Percentiles rank a stretch among this genome's conserved stretches.
Evolutionary conservation across 2,888 invertebrate species (phyloP).

Genomic region (Salpingus planirostris): DNA sequence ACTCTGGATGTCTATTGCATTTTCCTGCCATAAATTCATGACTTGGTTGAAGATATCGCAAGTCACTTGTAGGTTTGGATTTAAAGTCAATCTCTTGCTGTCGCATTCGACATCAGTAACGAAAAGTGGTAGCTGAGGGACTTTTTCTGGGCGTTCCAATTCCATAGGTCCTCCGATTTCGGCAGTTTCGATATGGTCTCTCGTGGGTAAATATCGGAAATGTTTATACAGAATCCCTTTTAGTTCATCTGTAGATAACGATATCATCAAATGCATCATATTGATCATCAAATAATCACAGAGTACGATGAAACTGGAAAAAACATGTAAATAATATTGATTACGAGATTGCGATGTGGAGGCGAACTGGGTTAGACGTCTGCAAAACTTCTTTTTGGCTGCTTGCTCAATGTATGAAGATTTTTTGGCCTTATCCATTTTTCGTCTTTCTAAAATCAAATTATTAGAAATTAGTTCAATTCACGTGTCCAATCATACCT

Average conservation of each 20-base stretch:
- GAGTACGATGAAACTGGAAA: constrained; percentile 57
- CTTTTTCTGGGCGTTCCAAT: constrained; percentile 36
- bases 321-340: too few species aligned
- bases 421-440: constrained; percentile 17
- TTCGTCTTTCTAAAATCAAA: background rate
- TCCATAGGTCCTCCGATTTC: constrained; percentile 47
- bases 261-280: constrained; percentile 57
- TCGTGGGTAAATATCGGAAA: constrained; percentile 43
- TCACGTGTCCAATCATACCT: constrained; percentile 14
- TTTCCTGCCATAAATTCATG: constrained; percentile 57
- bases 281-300: constrained; percentile 64
- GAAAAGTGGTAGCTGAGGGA: constrained; percentile 53
- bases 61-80: constrained; percentile 55
- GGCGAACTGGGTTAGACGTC: too few species aligned
- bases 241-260: constrained; percentile 53
- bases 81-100: constrained; percentile 39
- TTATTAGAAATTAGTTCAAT: background rate
- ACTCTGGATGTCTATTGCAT: constrained; percentile 58
- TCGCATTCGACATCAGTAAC: constrained; percentile 48
- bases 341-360: too few species aligned
- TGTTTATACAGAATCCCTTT: constrained; percentile 49
- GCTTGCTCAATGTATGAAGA: constrained; percentile 77
- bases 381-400: constrained; percentile 72
- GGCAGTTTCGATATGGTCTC: constrained; percentile 36
- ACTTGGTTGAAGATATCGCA: constrained; percentile 52